Percentiles rank a stretch among this genome's conserved stretches.
Conservation (phyloP, 2,888 invertebrate species). For the Galerucella pusilla region DNA sequence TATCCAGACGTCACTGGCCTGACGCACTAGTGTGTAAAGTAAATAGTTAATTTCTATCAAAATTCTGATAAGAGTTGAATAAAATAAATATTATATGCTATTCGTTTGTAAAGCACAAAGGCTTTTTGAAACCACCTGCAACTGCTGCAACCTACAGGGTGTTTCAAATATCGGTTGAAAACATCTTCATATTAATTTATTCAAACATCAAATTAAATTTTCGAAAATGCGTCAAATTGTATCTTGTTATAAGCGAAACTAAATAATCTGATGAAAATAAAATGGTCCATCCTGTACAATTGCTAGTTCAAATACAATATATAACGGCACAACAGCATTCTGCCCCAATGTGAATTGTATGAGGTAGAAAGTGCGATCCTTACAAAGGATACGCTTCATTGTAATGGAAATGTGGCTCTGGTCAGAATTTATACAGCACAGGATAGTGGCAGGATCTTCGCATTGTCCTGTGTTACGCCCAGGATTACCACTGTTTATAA, state of each 20-base stretch:
- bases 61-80: too few species aligned
- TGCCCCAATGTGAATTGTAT: conserved; percentile 51
- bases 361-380: conserved; percentile 50
- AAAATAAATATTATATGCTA: too few species aligned
- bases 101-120: too few species aligned
- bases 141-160: too few species aligned
- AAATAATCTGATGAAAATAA: neutral
- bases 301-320: conserved; percentile 48
- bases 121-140: too few species aligned
- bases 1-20: too few species aligned
- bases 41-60: too few species aligned
- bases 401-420: conserved; percentile 58
- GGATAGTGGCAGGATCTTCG: conserved; percentile 55
- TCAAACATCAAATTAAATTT: too few species aligned
- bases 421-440: conserved; percentile 49
- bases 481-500: conserved; percentile 51
- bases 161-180: too few species aligned
- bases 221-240: too few species aligned
- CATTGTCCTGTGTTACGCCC: conserved; percentile 47
- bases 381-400: conserved; percentile 55
- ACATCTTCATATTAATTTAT: too few species aligned
- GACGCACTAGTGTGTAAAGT: too few species aligned
- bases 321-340: conserved; percentile 37
- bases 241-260: neutral
- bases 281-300: conserved; percentile 27